Evolutionary conservation across 1,140 invertebrate species (phyloP), one percentile per base, ranked within the genome.

Genomic region (Cepaea nemoralis): DNA sequence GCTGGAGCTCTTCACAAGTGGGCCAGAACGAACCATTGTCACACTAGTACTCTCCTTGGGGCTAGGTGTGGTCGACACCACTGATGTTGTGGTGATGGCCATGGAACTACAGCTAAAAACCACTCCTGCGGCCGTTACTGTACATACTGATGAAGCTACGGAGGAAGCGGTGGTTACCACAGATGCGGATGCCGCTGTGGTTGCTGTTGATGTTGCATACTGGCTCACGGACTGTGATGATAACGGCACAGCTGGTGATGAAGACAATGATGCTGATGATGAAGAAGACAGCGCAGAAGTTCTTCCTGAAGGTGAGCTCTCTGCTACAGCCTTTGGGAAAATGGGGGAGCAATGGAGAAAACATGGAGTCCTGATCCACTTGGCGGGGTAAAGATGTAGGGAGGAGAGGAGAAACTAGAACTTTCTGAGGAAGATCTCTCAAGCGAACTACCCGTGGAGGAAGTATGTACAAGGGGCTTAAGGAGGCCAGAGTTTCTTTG

Each of bases 391-490:
- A 80, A 55, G 5, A 42, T 39, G n/a, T 80, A 80, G 39, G 78
- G 78, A 45, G 78, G 69, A 8, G 78, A 80, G 10, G 78, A 80
- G 39, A 80, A 80, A 80, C 59, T 80, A 31, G 78, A 80, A 73
- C 45, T n/a, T 40, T 80, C 78, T 55, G 78, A 80, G 16, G 78
- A 80, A 31, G 78, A 73, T 55, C 78, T 48, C 27, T 80, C 78
- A 12, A 80, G 31, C n/a, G 78, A 80, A 48, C 78, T 80, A 10
- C 78, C 78, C 10, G 78, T 80, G 1, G 78, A 80, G 12, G 78
- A 80, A 42, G 69, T 73, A 40, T 67, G 77, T 5, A 66, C 37
- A 39, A 75, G 45, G 10, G 48, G 24, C 33, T 77, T 77, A 22
- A 66, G 35, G 37, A 77, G 31, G n/a, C 33, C 35, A 22, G 33